Conservation (phyloP, 1,140 invertebrate species). For the Ridgeia piscesae region DNA sequence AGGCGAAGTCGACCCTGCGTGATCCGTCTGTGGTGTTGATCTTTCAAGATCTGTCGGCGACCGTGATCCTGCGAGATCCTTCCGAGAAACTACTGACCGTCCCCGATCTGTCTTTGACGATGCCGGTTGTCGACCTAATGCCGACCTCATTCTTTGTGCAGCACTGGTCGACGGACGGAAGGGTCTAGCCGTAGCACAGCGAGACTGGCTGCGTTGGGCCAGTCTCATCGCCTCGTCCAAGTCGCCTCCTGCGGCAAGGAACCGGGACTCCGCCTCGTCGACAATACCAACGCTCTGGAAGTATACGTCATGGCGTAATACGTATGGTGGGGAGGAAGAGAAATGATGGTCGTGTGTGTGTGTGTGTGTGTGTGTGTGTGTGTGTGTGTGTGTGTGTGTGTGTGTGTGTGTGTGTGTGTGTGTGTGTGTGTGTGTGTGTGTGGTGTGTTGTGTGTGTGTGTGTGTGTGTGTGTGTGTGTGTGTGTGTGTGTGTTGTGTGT, state of each 20-base stretch:
- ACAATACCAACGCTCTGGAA: slow-evolving; percentile 1
- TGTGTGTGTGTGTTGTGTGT: too few relatives aligned
- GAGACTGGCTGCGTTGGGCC: neutral
- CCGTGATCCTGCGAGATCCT: too few relatives aligned
- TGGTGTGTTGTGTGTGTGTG: too few relatives aligned
- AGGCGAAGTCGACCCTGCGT: neutral
- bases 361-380: too few relatives aligned
- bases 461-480: too few relatives aligned
- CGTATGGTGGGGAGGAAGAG: neutral
- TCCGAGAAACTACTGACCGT: neutral
- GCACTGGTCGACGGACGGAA: neutral
- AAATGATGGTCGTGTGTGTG: neutral
- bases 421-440: too few relatives aligned
- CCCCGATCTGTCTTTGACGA: neutral
- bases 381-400: too few relatives aligned
- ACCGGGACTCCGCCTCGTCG: neutral
- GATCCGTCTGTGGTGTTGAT: neutral
- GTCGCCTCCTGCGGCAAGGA: neutral
- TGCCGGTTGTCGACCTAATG: neutral
- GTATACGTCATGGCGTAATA: neutral
- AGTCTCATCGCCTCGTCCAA: neutral
- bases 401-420: too few relatives aligned
- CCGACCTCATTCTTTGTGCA: neutral
- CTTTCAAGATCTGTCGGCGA: neutral
- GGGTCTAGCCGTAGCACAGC: neutral